Percentiles rank a stretch among this genome's conserved stretches.
These are phyloP conservation scores for Aspidapion aeneum DNA, from an alignment of 2,888 invertebrate genomes.

Conservation along the genomic window DNA sequence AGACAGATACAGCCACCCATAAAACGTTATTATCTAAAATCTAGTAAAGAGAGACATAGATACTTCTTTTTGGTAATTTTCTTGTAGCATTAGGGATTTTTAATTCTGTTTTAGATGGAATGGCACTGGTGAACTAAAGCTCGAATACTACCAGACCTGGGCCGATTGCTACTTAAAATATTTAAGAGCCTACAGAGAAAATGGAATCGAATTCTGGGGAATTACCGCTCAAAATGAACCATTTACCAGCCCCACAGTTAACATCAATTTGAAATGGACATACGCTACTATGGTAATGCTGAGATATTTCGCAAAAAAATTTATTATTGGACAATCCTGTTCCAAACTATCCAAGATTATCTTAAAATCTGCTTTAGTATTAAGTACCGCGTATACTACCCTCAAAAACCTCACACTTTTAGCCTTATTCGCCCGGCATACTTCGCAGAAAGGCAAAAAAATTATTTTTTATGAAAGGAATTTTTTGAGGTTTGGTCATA, in stretches of 20 bases:
- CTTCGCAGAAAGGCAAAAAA: no score
- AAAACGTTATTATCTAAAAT: no score
- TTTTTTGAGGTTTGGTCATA: no score
- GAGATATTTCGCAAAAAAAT: not conserved
- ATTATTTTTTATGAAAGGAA: no score
- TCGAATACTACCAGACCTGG: not conserved
- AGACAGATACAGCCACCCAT: no score
- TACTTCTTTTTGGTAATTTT: not conserved
- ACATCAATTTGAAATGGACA: not conserved
- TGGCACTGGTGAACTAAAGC: not conserved
- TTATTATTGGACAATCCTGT: not conserved
- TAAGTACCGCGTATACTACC: no score
- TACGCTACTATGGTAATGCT: not conserved
- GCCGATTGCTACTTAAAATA: not conserved
- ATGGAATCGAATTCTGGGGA: not conserved
- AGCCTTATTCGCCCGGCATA: no score
- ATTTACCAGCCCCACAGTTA: not conserved
- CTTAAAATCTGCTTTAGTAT: no score
- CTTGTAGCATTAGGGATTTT: not conserved
- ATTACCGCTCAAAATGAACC: conserved; percentile 3
- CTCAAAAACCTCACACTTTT: no score
- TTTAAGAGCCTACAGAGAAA: not conserved
- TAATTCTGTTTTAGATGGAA: not conserved
- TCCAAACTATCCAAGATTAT: no score
- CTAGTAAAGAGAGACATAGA: no score